Evolutionary conservation across 2,888 invertebrate genomes (phyloP).

Genomic region (Drosophila antonietae): DNA sequence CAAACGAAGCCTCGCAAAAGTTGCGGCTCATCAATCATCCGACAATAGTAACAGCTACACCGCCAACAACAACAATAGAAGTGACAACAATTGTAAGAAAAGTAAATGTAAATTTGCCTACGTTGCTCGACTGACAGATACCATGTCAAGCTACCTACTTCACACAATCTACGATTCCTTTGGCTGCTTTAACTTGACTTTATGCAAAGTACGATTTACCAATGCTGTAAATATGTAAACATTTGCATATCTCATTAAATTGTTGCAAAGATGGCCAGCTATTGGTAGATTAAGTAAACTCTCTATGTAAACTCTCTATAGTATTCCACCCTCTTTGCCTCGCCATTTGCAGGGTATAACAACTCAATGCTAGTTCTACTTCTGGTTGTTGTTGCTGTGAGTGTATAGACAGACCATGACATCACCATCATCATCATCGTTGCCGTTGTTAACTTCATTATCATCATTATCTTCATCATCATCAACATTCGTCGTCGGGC

Average conservation of each 20-base stretch:
- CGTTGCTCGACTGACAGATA: not conserved
- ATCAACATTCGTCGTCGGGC: constrained; percentile 28
- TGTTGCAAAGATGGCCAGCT: no score
- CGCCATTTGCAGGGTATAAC: no score
- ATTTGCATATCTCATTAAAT: no score
- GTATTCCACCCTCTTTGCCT: not conserved
- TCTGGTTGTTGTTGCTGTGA: constrained; percentile 16
- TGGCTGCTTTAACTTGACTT: not conserved
- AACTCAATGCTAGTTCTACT: constrained; percentile 16
- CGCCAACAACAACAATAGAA: not conserved
- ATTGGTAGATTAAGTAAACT: no score
- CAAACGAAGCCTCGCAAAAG: constrained; percentile 33
- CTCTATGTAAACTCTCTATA: no score
- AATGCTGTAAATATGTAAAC: no score
- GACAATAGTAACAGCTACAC: constrained; percentile 2
- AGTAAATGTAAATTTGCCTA: not conserved
- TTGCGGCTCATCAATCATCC: constrained; percentile 63
- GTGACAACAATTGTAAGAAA: constrained; percentile 36
- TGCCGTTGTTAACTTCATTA: constrained; percentile 4
- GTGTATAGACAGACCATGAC: constrained; percentile 56
- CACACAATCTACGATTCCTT: no score
- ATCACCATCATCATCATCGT: constrained; percentile 61
- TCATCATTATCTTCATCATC: constrained; percentile 57
- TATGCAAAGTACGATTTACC: no score
- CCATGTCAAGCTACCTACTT: not conserved